Base-by-base conservation (phyloP, 2,797 vertebrate species). In the Setipinna tenuifilis region DNA sequence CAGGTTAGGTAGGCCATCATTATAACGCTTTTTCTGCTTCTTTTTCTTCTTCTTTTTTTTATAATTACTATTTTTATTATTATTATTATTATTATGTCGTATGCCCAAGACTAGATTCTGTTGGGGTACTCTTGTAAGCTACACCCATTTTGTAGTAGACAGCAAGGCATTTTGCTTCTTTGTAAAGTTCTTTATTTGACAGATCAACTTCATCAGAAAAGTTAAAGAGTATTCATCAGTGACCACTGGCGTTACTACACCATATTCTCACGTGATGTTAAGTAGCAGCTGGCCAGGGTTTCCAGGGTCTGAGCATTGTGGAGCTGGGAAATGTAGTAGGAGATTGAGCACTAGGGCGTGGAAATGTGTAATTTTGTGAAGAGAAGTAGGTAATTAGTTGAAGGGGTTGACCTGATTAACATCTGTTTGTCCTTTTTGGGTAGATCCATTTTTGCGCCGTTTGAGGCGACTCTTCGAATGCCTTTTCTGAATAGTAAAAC, bases 271-370 rank as follows among this genome's bases (percentile, higher is more conserved):
- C 71, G 71, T 78, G 71, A 78, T 78, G 71, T 25, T 78, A 21
- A 78, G 71, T 3, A 44, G 71, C 35, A 78, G 71, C 71, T 78
- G 71, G 31, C 71, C 17, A 41, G 41, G 71, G 31, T 78, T 78
- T 78, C 71, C 71, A 10, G 35, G 71, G 31, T 41, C 35, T 21
- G 71, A 41, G 71, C 71, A 31, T 6, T 44, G 71, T 78, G 71
- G 7, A 78, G 31, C 71, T 78, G 71, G 71, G 71, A 44, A 78
- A 78, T 78, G 71, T 78, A 78, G 71, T 61, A 59, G 82, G 17
- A 21, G 7, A 10, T 44, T 16, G 71, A 78, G 35, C 28, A 7
- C 6, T 14, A 78, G 71, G 71, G 71, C 71, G 71, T 78, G 71
- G 71, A 78, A 78, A 9, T 44, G 21, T 78, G 3, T 35, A 9